phyloP scores from a whole-genome alignment of 1,140 invertebrate species.

The Phortica variegata region DNA sequence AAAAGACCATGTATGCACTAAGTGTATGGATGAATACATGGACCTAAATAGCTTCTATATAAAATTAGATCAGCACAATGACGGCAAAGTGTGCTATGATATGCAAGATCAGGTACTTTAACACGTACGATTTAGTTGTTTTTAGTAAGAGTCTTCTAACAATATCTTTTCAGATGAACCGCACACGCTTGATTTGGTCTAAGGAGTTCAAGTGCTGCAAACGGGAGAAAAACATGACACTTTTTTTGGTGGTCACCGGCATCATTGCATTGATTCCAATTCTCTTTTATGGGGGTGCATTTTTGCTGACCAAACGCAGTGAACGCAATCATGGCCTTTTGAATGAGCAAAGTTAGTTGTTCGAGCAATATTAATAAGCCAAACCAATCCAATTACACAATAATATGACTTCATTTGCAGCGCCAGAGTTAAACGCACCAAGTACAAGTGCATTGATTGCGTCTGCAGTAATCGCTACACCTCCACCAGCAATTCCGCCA shows the following conservation, averaged over 20 bases:
- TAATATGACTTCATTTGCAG: too few species aligned
- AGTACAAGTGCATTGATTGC: background rate
- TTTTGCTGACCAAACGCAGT: constrained; percentile 8
- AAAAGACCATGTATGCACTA: constrained; percentile 3
- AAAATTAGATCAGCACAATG: constrained; percentile 13
- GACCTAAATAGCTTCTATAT: constrained; percentile 16
- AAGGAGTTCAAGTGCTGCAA: constrained; percentile 15
- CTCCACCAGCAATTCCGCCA: too few species aligned
- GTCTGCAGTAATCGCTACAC: too few species aligned
- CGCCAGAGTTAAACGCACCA: too few species aligned
- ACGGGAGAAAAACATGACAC: constrained; percentile 6
- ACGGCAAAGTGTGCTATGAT: constrained; percentile 18
- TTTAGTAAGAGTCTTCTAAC: background rate
- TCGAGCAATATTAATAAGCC: too few species aligned
- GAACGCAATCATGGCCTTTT: constrained; percentile 11
- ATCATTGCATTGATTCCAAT: background rate
- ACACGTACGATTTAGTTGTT: background rate
- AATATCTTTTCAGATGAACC: constrained; percentile 20
- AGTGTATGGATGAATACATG: constrained; percentile 3
- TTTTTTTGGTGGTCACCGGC: constrained; percentile 3
- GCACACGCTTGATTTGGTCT: constrained; percentile 9
- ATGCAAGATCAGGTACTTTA: constrained; percentile 13
- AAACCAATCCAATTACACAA: too few species aligned
- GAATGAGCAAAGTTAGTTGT: too few species aligned
- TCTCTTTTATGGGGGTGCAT: constrained; percentile 11